Conservation (phyloP, 2,113 vertebrate genomes). For the Martes martes region DNA sequence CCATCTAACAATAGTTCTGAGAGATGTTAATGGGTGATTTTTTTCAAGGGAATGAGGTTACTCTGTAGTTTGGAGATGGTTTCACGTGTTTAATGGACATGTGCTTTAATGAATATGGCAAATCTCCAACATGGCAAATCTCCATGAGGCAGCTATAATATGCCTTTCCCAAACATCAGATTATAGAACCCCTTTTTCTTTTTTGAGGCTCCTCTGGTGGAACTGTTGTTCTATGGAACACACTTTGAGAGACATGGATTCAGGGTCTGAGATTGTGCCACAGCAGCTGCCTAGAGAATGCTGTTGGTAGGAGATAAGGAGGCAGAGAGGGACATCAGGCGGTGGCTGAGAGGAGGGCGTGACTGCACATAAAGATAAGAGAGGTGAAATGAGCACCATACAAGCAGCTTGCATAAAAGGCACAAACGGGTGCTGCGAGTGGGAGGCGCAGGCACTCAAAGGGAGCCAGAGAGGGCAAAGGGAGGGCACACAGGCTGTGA, state of each 20-base stretch:
- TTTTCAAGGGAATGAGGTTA: background rate
- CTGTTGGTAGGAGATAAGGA: background rate
- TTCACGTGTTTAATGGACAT: background rate
- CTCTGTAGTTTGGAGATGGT: constrained; percentile 4
- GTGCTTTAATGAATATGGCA: background rate
- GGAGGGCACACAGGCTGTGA: background rate
- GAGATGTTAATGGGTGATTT: background rate
- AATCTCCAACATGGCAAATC: background rate
- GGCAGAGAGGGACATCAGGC: background rate
- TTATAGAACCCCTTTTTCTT: background rate
- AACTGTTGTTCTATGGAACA: background rate
- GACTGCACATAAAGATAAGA: background rate
- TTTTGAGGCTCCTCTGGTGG: background rate
- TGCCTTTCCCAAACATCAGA: background rate
- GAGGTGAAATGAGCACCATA: background rate
- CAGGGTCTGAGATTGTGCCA: background rate
- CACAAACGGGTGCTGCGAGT: background rate
- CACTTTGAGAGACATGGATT: background rate
- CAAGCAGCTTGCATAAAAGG: background rate
- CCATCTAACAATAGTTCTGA: background rate
- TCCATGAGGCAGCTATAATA: background rate
- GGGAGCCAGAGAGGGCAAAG: background rate
- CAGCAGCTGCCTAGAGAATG: background rate
- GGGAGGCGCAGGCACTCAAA: background rate
- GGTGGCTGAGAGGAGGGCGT: background rate